Evolutionary conservation across 2,888 invertebrate genomes (phyloP), one percentile per base, ranked within the genome.

Genomic region (Tortrix viridana): DNA sequence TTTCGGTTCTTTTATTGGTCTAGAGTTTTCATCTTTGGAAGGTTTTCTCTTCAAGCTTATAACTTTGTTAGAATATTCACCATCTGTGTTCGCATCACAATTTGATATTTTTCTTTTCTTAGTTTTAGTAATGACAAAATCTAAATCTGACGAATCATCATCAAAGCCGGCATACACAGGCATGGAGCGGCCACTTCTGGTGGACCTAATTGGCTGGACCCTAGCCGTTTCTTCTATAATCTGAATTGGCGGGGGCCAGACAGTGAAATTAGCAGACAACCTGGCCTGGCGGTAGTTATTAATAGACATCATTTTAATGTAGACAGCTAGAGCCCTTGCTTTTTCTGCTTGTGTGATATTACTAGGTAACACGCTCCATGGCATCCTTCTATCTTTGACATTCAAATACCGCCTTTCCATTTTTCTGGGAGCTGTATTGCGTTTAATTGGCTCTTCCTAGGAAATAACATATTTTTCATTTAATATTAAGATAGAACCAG

Each of bases 61-160:
- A 52, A 80, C 78, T 80, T 87, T 90, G 66, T 84, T 88, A 23
- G 82, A 72, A 62, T 82, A 84, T 6, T 81, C 73, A 41, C 80
- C 79, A 67, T 87, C 86, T 16, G 72, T 68, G 67, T 75, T 80
- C 12, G 76, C 74, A 12, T 91, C 91, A 75, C 81, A 82, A 38
- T 69, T 72, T 0, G 88, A 88, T 6, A 86, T 70, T 70, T 89
- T 92, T 66, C 90, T 82, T 61, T 85, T 88, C 65, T 89, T 92
- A 14, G 85, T 73, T 69, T 88, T 91, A 61, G 86, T 81, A 1
- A 86, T 76, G 43, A 86, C 80, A 74, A 87, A 85, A 69, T 91
- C 89, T 69, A 88, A 75, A 69, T 92, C 92, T 37, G 87, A 84
- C 0, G 88, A 88, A 64, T 92, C 91, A 74, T 91, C 92, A 81